Evolutionary conservation across 2,888 invertebrate genomes (phyloP), one percentile per base, ranked within the genome.

Genomic region (Saturnia japonica): DNA sequence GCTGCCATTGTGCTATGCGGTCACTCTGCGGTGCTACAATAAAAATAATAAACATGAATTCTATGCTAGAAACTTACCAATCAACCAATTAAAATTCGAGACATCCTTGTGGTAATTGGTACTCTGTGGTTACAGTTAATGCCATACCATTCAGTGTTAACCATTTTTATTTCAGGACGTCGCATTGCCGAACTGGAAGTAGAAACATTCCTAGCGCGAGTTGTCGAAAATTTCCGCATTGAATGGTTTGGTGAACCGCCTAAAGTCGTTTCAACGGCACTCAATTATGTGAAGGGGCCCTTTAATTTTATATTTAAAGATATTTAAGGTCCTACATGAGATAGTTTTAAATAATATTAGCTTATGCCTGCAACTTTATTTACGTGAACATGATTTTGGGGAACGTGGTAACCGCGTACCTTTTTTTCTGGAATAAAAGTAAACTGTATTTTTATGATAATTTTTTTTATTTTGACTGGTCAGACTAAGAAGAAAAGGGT

Each of bases 151-250:
- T n/a, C n/a, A 8, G 8, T n/a, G 51, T 51, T n/a, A 25, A 12
- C 25, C 14, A 54, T 57, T 25, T 64, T 62, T 57, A 64, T 73
- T 76, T 0, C 76, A 86, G 96, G 96, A 47, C 92, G 95, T 74
- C 88, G 96, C 74, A 94, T 96, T 77, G 96, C 96, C 0, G 95
- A 95, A 76, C 88, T 96, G 73, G 96, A 95, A 79, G 85, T 95
- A 76, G 91, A 94, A 76, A 88, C 87, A 11, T 87, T 94, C 45
- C 74, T 91, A n/a, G 79, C 90, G 9, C 89, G 83, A 54, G 47
- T 89, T 16, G 76, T 89, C 22, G 81, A 87, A 71, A 85, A 85
- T 73, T 89, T 90, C 74, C 73, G 81, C 67, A 78, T 90, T 9
- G 82, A 84, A 43, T 90, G 89, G 90, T 62, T 81, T 4, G 91